Conservation (phyloP, 2,888 invertebrate genomes). For the Leptothorax acervorum region DNA sequence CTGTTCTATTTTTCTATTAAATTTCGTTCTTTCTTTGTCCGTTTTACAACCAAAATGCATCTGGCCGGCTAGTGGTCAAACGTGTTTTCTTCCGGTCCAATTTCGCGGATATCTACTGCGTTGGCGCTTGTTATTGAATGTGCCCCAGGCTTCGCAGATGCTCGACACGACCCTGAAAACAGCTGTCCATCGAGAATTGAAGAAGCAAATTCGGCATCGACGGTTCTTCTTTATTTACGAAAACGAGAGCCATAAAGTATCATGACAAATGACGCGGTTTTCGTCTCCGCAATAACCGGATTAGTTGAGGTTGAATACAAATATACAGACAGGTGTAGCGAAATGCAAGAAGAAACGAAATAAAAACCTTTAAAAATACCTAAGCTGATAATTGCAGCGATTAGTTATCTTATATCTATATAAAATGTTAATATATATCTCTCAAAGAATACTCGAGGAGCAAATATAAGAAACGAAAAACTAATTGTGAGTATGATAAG, state of each 20-base stretch:
- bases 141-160: conserved; percentile 59
- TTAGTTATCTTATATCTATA: neutral
- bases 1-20: neutral
- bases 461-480: neutral
- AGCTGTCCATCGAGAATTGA: conserved; percentile 61
- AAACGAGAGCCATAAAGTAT: conserved; percentile 23
- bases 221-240: conserved; percentile 30
- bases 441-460: neutral
- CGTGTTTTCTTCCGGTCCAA: conserved; percentile 42
- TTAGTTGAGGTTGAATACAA: neutral
- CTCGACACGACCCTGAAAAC: conserved; percentile 57
- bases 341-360: neutral
- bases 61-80: neutral
- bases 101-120: conserved; percentile 38
- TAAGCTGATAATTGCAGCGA: neutral
- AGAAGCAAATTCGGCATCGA: conserved; percentile 14
- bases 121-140: conserved; percentile 56
- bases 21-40: neutral
- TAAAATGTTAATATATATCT: neutral
- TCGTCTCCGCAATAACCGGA: neutral
- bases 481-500: neutral
- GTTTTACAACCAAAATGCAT: conserved; percentile 32
- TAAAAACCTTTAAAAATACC: neutral
- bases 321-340: neutral
- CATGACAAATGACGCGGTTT: conserved; percentile 30